Evolutionary conservation across 35 echinoderm and acorn worm species (phyloP), one percentile per base, ranked within the genome.

Genomic region (Heliocidaris tuberculata): DNA sequence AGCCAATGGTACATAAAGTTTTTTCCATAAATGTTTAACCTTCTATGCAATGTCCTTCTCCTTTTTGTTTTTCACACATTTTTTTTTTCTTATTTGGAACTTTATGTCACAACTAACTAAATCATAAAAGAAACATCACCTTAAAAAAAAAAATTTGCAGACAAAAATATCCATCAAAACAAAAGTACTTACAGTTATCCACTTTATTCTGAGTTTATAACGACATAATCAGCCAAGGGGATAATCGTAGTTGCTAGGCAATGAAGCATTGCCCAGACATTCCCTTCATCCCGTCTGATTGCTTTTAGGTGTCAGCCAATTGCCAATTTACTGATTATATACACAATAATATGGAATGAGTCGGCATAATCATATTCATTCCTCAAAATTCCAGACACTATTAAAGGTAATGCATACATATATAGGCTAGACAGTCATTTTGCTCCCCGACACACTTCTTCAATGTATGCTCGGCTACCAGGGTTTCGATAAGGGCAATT

Each of bases 241-340:
- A 78, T 78, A 78, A 78, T 78, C 65, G 10, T 15, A 0, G 65
- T 78, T 78, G 65, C 65, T n/a, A 78, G 27, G 65, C 65, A 78
- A 78, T 24, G 17, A 19, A 78, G 21, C 65, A 78, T 78, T 78
- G 65, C 19, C 65, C 65, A 78, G 65, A 78, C 65, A n/a, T 78
- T 78, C 35, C 35, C 35, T 78, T 78, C 6, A 78, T 78, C 65
- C 27, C 4, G 65, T 7, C 65, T 78, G 65, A 78, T 27, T 78
- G 17, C 65, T 78, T 78, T 2, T 19, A 78, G 65, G 65, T n/a
- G 65, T 27, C 21, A 27, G 65, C 15, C 21, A 29, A 78, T 78
- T 78, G 27, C 65, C 65, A 78, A 78, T 78, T 78, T 78, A 78
- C 65, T 78, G 65, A 78, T 78, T 78, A n/a, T 24, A 78, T 78